Conservation (phyloP, 1,140 invertebrate species). For the Ptiloglossa arizonensis region DNA sequence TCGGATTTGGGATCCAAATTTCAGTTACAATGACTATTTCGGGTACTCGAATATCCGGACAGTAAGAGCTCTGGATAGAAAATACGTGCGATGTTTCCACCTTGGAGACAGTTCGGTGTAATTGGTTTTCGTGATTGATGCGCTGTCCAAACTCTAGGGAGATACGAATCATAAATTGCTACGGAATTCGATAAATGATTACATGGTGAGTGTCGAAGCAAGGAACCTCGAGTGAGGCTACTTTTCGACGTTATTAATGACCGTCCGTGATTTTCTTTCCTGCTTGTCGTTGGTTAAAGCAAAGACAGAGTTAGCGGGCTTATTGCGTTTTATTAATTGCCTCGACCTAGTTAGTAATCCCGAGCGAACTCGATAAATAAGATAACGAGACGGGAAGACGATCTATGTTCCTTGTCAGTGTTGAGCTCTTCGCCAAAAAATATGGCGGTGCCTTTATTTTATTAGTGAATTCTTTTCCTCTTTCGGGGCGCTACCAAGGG, state of each 20-base stretch:
- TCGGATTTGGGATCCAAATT: too few relatives aligned
- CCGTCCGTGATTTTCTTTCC: constrained; percentile 26
- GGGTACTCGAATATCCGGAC: too few relatives aligned
- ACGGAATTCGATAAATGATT: constrained; percentile 19
- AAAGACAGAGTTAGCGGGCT: constrained; percentile 19
- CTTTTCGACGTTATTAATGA: constrained; percentile 42
- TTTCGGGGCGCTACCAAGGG: not conserved
- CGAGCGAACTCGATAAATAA: constrained; percentile 28
- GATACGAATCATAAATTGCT: constrained; percentile 22
- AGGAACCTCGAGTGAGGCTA: not conserved
- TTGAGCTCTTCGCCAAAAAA: not conserved
- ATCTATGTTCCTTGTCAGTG: not conserved
- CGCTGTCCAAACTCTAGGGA: not conserved
- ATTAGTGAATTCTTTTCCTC: not conserved
- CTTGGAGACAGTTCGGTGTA: not conserved
- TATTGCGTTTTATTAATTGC: constrained; percentile 56
- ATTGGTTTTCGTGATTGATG: not conserved
- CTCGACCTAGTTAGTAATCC: constrained; percentile 48
- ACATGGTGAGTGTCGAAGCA: constrained; percentile 25
- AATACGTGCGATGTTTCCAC: not conserved
- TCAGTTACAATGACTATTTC: too few relatives aligned
- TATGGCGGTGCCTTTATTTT: not conserved
- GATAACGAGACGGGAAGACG: constrained; percentile 12
- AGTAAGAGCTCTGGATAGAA: too few relatives aligned
- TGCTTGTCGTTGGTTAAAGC: not conserved